These are phyloP conservation scores for Hermaeophaga mercurialis DNA, from an alignment of 2,888 invertebrate species.

Conservation along the genomic window DNA sequence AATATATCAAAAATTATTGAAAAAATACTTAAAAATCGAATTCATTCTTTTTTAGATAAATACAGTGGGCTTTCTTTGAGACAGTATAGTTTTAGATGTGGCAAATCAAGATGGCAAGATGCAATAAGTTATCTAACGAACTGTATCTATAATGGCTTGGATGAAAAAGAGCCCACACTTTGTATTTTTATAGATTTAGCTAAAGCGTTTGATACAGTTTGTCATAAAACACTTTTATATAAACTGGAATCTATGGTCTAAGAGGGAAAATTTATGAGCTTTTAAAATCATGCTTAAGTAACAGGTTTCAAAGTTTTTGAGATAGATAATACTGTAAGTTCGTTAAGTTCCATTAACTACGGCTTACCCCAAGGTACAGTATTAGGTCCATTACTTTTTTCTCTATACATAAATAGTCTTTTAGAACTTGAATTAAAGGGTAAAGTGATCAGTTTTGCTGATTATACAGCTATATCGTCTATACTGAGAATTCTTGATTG, in stretches of 20 bases:
- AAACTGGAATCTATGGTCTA: background rate
- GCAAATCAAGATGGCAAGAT: constrained; percentile 15
- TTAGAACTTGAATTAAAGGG: too few species aligned
- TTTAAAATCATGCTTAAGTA: background rate
- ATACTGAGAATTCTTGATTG: too few species aligned
- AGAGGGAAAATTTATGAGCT: background rate
- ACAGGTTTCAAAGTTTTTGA: background rate
- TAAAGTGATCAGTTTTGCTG: too few species aligned
- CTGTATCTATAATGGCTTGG: background rate
- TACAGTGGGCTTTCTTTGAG: constrained; percentile 2
- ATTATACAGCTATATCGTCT: too few species aligned
- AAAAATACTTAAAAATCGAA: constrained; percentile 18
- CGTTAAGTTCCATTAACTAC: background rate
- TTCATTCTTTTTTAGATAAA: constrained; percentile 12
- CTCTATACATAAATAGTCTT: too few species aligned
- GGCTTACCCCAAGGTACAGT: constrained; percentile 7
- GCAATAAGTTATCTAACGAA: constrained; percentile 4
- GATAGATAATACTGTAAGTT: background rate
- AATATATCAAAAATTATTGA: constrained; percentile 18
- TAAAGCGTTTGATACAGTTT: constrained; percentile 19
- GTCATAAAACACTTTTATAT: constrained; percentile 9
- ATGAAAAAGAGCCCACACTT: constrained; percentile 5
- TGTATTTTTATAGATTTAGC: constrained; percentile 11
- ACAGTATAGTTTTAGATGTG: constrained; percentile 19
- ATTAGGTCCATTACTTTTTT: too few species aligned